Percentiles rank a stretch among this genome's conserved stretches.
Evolutionary conservation across 2,797 vertebrate species (phyloP).

Genomic region (Buceros bicornis): DNA sequence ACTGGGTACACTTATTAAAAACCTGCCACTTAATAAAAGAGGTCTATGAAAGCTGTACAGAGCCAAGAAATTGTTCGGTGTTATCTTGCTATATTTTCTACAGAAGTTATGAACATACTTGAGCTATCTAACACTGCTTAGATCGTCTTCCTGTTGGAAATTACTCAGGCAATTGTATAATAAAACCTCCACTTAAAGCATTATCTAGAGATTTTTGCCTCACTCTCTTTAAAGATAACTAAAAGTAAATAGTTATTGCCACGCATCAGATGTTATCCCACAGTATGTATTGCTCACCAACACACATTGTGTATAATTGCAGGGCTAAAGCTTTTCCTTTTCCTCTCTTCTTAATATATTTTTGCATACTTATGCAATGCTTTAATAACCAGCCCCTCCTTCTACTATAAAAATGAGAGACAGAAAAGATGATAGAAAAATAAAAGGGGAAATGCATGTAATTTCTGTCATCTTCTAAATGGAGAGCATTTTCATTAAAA

Average conservation of each 20-base stretch:
- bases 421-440: conserved; percentile 65
- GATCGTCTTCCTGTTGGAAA: conserved; percentile 45
- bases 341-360: conserved; percentile 49
- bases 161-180: conserved; percentile 2
- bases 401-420: not conserved
- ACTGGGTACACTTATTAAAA: conserved; percentile 7
- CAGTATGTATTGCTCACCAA: not conserved
- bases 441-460: conserved; percentile 55
- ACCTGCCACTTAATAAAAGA: not conserved
- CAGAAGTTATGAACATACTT: conserved; percentile 27
- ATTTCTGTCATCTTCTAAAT: conserved; percentile 71
- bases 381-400: conserved; percentile 56
- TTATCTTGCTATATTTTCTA: conserved; percentile 33
- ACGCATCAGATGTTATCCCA: conserved; percentile 31
- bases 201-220: conserved; percentile 42
- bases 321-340: conserved; percentile 39
- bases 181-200: conserved; percentile 52
- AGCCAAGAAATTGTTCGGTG: not conserved
- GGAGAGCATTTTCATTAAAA: conserved; percentile 74
- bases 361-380: conserved; percentile 66
- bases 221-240: conserved; percentile 12
- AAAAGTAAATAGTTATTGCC: conserved; percentile 60
- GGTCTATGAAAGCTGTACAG: not conserved
- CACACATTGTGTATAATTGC: not conserved
- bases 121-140: conserved; percentile 34